A percentile compares a stretch with the other conserved stretches of the same genome.
phyloP scores from a whole-genome alignment of 2,888 invertebrate species.

The Beris chalybata region DNA sequence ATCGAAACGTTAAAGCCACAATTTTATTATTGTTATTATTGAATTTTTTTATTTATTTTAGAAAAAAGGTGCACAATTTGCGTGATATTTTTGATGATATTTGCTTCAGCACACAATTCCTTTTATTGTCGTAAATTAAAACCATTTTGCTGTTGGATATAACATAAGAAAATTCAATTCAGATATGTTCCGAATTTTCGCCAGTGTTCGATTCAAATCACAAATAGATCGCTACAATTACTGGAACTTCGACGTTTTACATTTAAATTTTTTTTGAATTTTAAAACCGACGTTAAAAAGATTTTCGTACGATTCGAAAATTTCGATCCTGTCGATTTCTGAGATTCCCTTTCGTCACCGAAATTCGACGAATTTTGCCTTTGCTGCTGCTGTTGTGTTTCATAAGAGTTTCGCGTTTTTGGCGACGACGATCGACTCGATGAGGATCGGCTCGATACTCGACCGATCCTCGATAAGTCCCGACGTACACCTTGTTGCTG shows the following conservation, averaged over 20 bases:
- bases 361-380: constrained; percentile 11
- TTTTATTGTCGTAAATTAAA: neutral
- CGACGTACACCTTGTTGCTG: constrained; percentile 32
- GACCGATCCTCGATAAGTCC: constrained; percentile 11
- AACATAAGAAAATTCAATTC: neutral
- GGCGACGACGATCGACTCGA: constrained; percentile 42
- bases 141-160: neutral
- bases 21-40: too few relatives aligned
- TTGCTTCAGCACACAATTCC: too few relatives aligned
- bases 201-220: constrained; percentile 46
- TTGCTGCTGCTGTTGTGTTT: constrained; percentile 24
- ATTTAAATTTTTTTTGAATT: constrained; percentile 52
- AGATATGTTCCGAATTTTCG: constrained; percentile 5
- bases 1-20: too few relatives aligned
- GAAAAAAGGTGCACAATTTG: too few relatives aligned
- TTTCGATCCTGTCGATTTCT: constrained; percentile 49
- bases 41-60: too few relatives aligned
- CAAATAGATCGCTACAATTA: constrained; percentile 55
- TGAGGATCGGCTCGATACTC: constrained; percentile 33
- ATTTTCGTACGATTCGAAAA: constrained; percentile 52
- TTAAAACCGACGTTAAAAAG: constrained; percentile 52
- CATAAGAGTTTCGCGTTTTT: constrained; percentile 45
- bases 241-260: constrained; percentile 52
- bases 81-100: too few relatives aligned
- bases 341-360: constrained; percentile 13